These are phyloP conservation scores for Diaprepes abbreviatus DNA, from an alignment of 2,888 invertebrate genomes.

Conservation along the genomic window DNA sequence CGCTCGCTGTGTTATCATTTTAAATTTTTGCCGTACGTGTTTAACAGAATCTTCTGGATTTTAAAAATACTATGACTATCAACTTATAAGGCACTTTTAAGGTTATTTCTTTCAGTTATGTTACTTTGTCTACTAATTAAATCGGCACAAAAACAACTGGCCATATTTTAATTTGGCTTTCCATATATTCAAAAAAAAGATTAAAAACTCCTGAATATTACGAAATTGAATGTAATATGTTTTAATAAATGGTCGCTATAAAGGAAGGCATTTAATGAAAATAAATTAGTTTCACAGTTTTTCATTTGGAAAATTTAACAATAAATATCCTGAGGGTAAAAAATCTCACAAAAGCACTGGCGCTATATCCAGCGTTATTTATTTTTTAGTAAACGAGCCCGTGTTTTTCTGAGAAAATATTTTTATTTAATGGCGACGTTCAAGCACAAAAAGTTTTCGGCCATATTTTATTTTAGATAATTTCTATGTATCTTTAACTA, in stretches of 20 bases:
- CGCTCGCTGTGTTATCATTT: no score
- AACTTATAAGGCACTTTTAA: no score
- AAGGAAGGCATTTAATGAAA: constrained; percentile 10
- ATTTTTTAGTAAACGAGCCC: neutral
- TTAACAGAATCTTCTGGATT: no score
- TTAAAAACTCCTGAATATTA: neutral
- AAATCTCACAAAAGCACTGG: neutral
- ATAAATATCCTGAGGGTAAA: constrained; percentile 14
- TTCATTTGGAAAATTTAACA: constrained; percentile 20
- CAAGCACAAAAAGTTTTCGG: neutral
- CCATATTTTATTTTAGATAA: neutral
- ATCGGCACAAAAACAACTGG: no score
- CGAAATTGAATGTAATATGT: neutral
- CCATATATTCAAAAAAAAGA: no score
- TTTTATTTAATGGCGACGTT: neutral
- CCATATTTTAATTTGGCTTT: no score
- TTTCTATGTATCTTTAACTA: neutral
- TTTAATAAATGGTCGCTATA: constrained; percentile 10
- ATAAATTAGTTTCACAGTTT: constrained; percentile 27
- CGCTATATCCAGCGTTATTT: neutral
- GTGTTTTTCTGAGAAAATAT: neutral
- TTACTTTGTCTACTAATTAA: no score
- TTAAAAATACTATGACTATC: no score
- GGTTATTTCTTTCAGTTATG: no score
- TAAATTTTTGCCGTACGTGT: no score